Evolutionary conservation across 2,797 vertebrate species (phyloP), one percentile per base, ranked within the genome.

Genomic region (Poliocrania exsul): DNA sequence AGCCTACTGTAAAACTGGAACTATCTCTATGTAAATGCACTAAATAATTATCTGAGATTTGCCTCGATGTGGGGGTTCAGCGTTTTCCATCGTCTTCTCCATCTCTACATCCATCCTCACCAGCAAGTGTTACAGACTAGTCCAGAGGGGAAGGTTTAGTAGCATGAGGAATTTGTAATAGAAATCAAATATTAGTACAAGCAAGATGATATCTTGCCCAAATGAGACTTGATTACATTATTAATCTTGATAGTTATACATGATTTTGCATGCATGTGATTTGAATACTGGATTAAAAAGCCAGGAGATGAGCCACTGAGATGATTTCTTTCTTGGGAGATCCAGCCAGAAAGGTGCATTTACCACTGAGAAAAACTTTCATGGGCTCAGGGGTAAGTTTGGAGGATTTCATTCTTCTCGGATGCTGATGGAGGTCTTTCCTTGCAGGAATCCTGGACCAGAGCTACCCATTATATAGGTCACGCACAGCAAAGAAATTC

Each of bases 161-260:
- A 92, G 83, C 81, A 21, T 31, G 51, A 88, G 64, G 88, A 93
- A 85, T 92, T 92, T 89, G 67, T 96, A 88, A 90, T 82, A 87
- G 81, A 84, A 95, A 95, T 90, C 86, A 96, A 95, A 95, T 94
- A 96, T 92, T 95, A 95, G 93, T 84, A 95, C 81, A 96, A 94
- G 90, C 71, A 53, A 91, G 93, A 96, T 95, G 90, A 35, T 95
- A 94, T 95, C 93, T 90, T 85, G 40, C 81, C 40, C 64, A 94
- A 95, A 95, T 90, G 90, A 95, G 94, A 73, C 31, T 65, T 70
- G 88, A 86, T 95, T 90, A 77, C 86, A 67, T 90, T 88, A 93
- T 94, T 93, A 88, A 93, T 90, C 83, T 90, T 64, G 92, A 94
- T 87, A 46, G 80, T 84, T 95, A 69, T 31, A 72, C 70, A 50